Evolutionary conservation across 2,113 vertebrate genomes (phyloP).

Genomic region (Hemiscyllium ocellatum): DNA sequence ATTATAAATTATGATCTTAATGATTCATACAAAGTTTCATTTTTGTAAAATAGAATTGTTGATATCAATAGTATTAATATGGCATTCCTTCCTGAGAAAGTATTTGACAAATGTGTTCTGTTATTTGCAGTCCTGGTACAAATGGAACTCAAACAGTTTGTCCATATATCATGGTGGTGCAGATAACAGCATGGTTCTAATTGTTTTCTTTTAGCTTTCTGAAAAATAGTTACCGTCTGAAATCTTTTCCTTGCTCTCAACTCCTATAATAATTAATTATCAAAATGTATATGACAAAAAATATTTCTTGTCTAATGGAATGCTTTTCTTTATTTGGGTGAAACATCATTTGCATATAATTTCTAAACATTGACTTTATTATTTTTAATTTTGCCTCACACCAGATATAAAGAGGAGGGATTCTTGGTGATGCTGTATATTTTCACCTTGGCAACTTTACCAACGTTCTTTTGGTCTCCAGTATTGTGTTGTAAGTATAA

Average conservation of each 20-base stretch:
- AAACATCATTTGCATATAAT: background rate
- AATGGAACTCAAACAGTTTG: background rate
- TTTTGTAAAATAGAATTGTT: background rate
- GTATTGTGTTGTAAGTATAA: conserved; percentile 56
- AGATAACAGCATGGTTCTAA: background rate
- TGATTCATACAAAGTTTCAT: background rate
- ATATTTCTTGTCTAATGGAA: background rate
- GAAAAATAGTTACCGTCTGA: background rate
- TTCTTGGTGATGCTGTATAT: conserved; percentile 33
- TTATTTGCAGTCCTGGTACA: background rate
- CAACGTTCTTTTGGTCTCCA: conserved; percentile 49
- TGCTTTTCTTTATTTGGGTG: background rate
- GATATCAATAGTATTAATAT: background rate
- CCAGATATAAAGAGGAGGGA: conserved; percentile 46
- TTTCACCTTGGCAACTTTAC: conserved; percentile 44
- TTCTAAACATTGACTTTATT: background rate
- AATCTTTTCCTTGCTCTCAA: background rate
- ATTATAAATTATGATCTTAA: background rate
- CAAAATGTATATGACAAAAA: background rate
- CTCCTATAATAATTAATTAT: background rate
- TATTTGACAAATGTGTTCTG: background rate
- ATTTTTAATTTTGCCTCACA: background rate
- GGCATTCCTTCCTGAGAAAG: background rate
- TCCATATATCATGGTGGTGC: background rate
- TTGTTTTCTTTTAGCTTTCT: background rate